Evolutionary conservation across 2,888 invertebrate genomes (phyloP).

Genomic region (Aradus depressus): DNA sequence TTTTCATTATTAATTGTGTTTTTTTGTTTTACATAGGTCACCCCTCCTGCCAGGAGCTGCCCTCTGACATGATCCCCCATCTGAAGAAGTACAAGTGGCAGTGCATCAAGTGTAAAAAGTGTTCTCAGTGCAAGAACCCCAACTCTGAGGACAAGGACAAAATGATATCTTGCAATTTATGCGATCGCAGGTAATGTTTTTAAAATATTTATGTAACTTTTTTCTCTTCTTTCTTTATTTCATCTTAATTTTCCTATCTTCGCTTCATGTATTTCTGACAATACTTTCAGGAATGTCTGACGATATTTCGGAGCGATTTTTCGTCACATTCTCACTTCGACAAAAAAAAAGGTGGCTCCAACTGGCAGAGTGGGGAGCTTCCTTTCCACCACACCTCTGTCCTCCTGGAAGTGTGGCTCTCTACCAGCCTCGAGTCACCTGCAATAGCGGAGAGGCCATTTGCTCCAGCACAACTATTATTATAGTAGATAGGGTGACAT

Average conservation of each 20-base stretch:
- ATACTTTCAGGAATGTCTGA: background rate
- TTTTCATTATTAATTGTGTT: background rate
- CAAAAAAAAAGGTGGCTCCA: too few species aligned
- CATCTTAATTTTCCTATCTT: slow-evolving; percentile 10
- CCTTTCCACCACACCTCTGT: too few species aligned
- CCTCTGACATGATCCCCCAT: slow-evolving; percentile 68
- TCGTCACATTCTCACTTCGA: too few species aligned
- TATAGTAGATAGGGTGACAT: too few species aligned
- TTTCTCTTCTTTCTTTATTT: slow-evolving; percentile 1
- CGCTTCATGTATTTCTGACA: background rate
- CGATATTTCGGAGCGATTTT: background rate
- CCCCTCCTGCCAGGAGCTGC: slow-evolving; percentile 76
- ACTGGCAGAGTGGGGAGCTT: too few species aligned
- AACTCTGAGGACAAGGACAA: slow-evolving; percentile 72
- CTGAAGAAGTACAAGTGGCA: slow-evolving; percentile 84
- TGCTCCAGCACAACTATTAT: too few species aligned
- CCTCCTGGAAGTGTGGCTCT: too few species aligned
- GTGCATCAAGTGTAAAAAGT: slow-evolving; percentile 86
- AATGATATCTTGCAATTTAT: slow-evolving; percentile 89
- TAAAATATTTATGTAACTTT: background rate
- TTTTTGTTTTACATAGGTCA: slow-evolving; percentile 40
- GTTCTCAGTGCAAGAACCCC: slow-evolving; percentile 69
- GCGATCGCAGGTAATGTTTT: slow-evolving; percentile 61
- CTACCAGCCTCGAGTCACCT: too few species aligned
- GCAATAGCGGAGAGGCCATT: too few species aligned